These are phyloP conservation scores for Liodrosophila aerea DNA, from an alignment of 2,888 invertebrate genomes.

Conservation along the genomic window DNA sequence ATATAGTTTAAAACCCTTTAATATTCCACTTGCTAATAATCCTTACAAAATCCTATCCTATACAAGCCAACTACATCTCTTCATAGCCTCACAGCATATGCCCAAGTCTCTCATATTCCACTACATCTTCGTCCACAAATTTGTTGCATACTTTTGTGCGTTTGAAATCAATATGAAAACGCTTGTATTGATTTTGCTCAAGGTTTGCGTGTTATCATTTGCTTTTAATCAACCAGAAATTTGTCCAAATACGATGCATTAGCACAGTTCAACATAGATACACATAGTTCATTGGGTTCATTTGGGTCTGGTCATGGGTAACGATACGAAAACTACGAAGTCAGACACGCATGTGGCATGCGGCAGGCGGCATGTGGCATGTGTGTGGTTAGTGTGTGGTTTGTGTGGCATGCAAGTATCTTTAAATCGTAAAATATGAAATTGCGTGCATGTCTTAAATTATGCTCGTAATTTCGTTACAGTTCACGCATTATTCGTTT, in stretches of 20 bases:
- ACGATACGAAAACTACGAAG: conserved; percentile 27
- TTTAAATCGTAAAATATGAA: conserved; percentile 71
- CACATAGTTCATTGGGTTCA: conserved; percentile 26
- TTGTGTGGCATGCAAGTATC: conserved; percentile 36
- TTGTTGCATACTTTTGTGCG: conserved; percentile 42
- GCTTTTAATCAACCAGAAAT: conserved; percentile 71
- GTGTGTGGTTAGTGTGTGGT: conserved; percentile 12
- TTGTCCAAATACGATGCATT: conserved; percentile 59
- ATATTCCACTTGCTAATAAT: too few species aligned
- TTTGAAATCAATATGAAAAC: conserved; percentile 28
- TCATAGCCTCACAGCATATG: conserved; percentile 4
- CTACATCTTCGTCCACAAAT: background rate
- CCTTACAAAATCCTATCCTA: too few species aligned
- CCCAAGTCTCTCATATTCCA: background rate
- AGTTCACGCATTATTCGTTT: conserved; percentile 72
- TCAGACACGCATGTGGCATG: conserved; percentile 51
- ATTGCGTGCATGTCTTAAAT: conserved; percentile 73
- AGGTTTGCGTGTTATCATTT: conserved; percentile 63
- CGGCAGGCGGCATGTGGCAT: conserved; percentile 3
- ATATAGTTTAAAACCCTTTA: too few species aligned
- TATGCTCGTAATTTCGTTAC: conserved; percentile 68
- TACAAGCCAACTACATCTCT: too few species aligned
- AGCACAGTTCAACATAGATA: conserved; percentile 24
- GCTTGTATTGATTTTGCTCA: conserved; percentile 37
- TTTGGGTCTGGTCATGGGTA: conserved; percentile 10